Evolutionary conservation across 1,140 invertebrate species (phyloP), one percentile per base, ranked within the genome.

Genomic region (Trigoniulus corallinus): DNA sequence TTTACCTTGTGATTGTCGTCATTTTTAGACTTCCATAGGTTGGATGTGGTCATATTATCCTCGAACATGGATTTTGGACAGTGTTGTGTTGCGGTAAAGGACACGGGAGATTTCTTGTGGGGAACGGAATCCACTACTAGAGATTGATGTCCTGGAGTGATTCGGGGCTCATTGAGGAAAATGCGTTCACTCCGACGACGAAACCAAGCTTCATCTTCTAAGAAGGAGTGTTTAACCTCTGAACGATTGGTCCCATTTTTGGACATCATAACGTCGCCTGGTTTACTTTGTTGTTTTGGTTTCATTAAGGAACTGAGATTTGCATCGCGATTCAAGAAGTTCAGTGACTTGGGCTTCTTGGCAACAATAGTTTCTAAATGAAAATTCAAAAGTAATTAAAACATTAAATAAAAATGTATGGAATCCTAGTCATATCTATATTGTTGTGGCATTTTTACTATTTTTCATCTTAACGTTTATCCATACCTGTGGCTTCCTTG

Each of bases 361-460:
- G 83, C 80, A 12, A 86, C 82, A 47, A 86, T 84, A 0, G 82
- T 86, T 66, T 85, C 82, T 43, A 74, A 12, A 18, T 39, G 37
- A 12, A 39, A 12, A 18, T 12, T 13, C 12, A 39, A 39, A 39
- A 12, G 18, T 39, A 39, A 13, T 39, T 12, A 18, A 39, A 13
- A 39, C 12, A 39, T 39, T 12, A 12, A 39, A 39, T n/a, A n/a
- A n/a, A n/a, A n/a, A n/a, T n/a, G n/a, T n/a, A n/a, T n/a, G n/a
- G n/a, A n/a, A n/a, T n/a, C n/a, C n/a, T n/a, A n/a, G n/a, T n/a
- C n/a, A n/a, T n/a, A n/a, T n/a, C n/a, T n/a, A n/a, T n/a, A n/a
- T n/a, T n/a, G n/a, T n/a, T n/a, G n/a, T n/a, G n/a, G n/a, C n/a
- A n/a, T n/a, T n/a, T n/a, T n/a, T n/a, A n/a, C n/a, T n/a, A n/a